A percentile compares a stretch with the other conserved stretches of the same genome.
Evolutionary conservation across 1,140 invertebrate species (phyloP).

Genomic region (Temnothorax curvispinosus): DNA sequence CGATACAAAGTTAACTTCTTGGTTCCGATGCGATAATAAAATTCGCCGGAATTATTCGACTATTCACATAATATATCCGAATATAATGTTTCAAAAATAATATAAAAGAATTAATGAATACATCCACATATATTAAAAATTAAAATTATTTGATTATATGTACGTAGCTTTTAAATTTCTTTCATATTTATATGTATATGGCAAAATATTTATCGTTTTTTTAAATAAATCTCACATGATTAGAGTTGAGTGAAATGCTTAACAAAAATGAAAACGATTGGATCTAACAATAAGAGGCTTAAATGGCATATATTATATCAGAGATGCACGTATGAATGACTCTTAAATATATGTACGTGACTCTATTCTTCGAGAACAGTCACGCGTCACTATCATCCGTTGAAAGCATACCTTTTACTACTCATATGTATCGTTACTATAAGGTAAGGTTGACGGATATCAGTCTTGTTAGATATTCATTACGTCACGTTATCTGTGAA

Average conservation of each 20-base stretch:
- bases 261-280: not conserved
- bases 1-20: not conserved
- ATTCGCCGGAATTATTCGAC: not conserved
- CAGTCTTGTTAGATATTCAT: constrained; percentile 24
- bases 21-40: not conserved
- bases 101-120: not conserved
- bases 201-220: not conserved
- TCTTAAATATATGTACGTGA: not conserved
- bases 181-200: not conserved
- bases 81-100: not conserved
- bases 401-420: constrained; percentile 33
- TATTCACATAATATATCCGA: not conserved
- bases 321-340: not conserved
- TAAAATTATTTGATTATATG: not conserved
- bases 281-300: not conserved
- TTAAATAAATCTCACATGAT: not conserved
- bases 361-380: not conserved
- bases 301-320: not conserved
- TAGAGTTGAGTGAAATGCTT: not conserved
- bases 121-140: not conserved
- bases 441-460: not conserved
- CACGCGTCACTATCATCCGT: not conserved
- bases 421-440: not conserved
- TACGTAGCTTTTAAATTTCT: not conserved
- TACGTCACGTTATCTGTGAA: constrained; percentile 34